Conservation (phyloP, 2,797 vertebrate species). For the Clarias pachynema region DNA sequence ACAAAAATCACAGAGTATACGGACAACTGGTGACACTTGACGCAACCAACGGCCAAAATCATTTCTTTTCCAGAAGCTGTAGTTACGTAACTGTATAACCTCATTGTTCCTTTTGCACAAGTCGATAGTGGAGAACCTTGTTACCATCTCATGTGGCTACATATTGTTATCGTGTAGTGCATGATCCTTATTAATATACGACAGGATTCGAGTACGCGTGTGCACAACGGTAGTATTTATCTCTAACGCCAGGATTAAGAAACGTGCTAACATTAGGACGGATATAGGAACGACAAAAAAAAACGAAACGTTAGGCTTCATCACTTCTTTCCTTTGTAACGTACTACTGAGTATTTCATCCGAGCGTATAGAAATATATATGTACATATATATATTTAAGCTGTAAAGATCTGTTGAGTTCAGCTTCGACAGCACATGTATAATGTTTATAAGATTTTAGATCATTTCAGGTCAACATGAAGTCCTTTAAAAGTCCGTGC, state of each 20-base stretch:
- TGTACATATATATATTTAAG: neutral
- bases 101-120: constrained; percentile 85
- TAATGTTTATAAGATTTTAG: constrained; percentile 49
- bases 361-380: neutral
- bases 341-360: constrained; percentile 33
- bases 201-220: constrained; percentile 55
- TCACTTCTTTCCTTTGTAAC: constrained; percentile 50
- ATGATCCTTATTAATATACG: constrained; percentile 63
- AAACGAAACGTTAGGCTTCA: constrained; percentile 50
- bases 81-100: constrained; percentile 86
- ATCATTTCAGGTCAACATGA: constrained; percentile 51
- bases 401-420: constrained; percentile 3
- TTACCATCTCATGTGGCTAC: constrained; percentile 77
- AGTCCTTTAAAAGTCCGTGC: constrained; percentile 44
- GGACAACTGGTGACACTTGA: constrained; percentile 47
- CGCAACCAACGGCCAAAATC: constrained; percentile 67
- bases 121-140: constrained; percentile 75
- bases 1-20: constrained; percentile 26
- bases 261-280: constrained; percentile 69
- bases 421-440: constrained; percentile 29
- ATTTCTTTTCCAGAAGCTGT: constrained; percentile 72
- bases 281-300: constrained; percentile 35
- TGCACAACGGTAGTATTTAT: constrained; percentile 53
- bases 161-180: constrained; percentile 64
- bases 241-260: constrained; percentile 54